Evolutionary conservation across 2,113 vertebrate species (phyloP).

Genomic region (Cichladusa arquata): DNA sequence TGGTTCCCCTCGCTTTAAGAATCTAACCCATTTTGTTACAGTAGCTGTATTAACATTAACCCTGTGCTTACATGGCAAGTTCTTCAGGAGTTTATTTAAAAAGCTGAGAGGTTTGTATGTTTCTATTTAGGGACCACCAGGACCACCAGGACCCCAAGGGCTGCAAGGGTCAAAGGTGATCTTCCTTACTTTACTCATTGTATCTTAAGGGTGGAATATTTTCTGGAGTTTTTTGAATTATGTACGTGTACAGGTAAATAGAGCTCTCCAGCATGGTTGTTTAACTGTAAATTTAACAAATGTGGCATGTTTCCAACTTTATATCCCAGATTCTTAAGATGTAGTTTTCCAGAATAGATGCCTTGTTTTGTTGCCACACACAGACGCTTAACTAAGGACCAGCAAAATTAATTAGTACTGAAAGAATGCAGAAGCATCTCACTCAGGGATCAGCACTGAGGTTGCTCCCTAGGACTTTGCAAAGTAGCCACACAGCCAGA

Average conservation of each 20-base stretch:
- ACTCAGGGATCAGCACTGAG: accelerated
- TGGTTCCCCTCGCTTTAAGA: not conserved
- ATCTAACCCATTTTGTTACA: not conserved
- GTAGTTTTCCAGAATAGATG: not conserved
- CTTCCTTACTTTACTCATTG: not conserved
- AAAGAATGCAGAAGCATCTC: not conserved
- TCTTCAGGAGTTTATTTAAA: not conserved
- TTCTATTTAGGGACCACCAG: constrained; percentile 87
- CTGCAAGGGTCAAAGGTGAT: constrained; percentile 89
- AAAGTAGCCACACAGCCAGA: not conserved
- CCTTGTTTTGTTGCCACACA: not conserved
- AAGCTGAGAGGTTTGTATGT: not conserved
- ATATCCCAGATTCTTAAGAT: not conserved
- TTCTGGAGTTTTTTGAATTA: accelerated
- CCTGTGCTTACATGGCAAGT: not conserved
- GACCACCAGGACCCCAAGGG: constrained; percentile 85
- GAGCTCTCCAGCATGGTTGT: not conserved
- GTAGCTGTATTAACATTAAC: not conserved
- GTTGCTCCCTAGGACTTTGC: not conserved
- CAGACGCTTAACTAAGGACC: not conserved
- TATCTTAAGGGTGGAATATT: not conserved
- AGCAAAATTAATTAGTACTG: not conserved
- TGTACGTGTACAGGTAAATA: not conserved
- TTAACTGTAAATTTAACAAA: not conserved
- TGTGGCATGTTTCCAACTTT: not conserved